These are phyloP conservation scores for Vanessa atalanta DNA, from an alignment of 1,140 invertebrate genomes.

Conservation along the genomic window DNA sequence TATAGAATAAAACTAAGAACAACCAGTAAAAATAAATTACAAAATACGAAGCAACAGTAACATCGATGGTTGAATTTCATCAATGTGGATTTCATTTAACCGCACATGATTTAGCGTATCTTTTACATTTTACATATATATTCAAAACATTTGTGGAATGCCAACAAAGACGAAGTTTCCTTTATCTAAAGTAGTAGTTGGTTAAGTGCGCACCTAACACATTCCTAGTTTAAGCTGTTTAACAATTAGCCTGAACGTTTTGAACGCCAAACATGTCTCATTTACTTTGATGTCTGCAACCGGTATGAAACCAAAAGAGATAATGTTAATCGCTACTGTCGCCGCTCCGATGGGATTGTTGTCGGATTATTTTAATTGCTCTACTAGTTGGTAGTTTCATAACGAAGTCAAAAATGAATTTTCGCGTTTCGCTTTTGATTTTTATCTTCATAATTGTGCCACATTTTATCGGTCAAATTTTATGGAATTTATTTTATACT, in stretches of 20 bases:
- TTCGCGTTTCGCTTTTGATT: no score
- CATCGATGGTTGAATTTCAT: background rate
- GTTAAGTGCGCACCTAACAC: slow-evolving; percentile 22
- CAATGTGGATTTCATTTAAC: background rate
- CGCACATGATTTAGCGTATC: background rate
- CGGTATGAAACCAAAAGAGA: slow-evolving; percentile 12
- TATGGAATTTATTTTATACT: no score
- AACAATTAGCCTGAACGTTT: slow-evolving; percentile 26
- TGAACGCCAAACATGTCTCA: slow-evolving; percentile 28
- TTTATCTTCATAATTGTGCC: no score
- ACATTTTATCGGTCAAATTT: no score
- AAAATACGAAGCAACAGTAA: no score
- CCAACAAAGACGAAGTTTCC: slow-evolving; percentile 20
- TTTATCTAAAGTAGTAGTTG: slow-evolving; percentile 29
- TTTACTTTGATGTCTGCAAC: slow-evolving; percentile 27
- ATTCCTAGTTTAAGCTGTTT: slow-evolving; percentile 28
- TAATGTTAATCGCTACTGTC: background rate
- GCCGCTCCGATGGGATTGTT: background rate
- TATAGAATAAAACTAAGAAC: no score
- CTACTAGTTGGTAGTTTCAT: background rate
- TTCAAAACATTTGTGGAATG: slow-evolving; percentile 25
- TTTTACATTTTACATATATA: background rate
- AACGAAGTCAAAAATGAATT: background rate
- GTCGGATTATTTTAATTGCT: slow-evolving; percentile 2
- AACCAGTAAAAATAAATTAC: no score